Percentiles rank a stretch among this genome's conserved stretches.
Evolutionary conservation across 2,888 invertebrate genomes (phyloP).

Genomic region (Cataglyphis rosenhaueri): DNA sequence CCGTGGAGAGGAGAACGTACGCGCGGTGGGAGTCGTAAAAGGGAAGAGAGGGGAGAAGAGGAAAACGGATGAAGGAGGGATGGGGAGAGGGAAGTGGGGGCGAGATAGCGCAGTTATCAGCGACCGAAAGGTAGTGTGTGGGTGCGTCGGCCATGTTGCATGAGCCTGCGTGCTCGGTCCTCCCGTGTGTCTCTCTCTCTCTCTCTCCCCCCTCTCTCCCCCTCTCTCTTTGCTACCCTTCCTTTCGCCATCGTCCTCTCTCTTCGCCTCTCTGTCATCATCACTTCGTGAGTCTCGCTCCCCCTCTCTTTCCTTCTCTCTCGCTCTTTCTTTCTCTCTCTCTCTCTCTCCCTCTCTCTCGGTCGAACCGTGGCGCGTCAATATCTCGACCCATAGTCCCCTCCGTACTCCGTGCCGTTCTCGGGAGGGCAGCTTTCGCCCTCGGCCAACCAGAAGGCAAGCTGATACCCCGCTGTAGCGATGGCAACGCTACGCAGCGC

Average conservation of each 20-base stretch:
- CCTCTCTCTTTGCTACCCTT: slow-evolving; percentile 38
- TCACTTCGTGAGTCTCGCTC: slow-evolving; percentile 38
- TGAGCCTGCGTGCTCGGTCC: slow-evolving; percentile 81
- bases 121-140: slow-evolving; percentile 59
- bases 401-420: slow-evolving; percentile 57
- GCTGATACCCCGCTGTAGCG: slow-evolving; percentile 84
- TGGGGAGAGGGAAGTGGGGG: slow-evolving; percentile 10
- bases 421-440: slow-evolving; percentile 63
- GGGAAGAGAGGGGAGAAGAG: slow-evolving; percentile 30
- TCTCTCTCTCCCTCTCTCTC: slow-evolving; percentile 51
- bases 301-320: slow-evolving; percentile 13
- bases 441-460: slow-evolving; percentile 83
- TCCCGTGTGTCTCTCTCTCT: slow-evolving; percentile 52
- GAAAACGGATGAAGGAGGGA: slow-evolving; percentile 6
- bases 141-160: slow-evolving; percentile 82
- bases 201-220: slow-evolving; percentile 45
- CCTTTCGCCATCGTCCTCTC: slow-evolving; percentile 41
- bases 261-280: slow-evolving; percentile 26
- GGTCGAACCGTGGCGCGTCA: slow-evolving; percentile 77
- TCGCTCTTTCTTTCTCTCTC: slow-evolving; percentile 25
- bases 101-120: slow-evolving; percentile 58
- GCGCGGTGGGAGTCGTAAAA: slow-evolving; percentile 70
- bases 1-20: slow-evolving; percentile 81
- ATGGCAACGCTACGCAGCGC: slow-evolving; percentile 81
- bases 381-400: slow-evolving; percentile 77